Evolutionary conservation across 1,140 invertebrate species (phyloP), one percentile per base, ranked within the genome.

Genomic region (Phenacoccus solenopsis): DNA sequence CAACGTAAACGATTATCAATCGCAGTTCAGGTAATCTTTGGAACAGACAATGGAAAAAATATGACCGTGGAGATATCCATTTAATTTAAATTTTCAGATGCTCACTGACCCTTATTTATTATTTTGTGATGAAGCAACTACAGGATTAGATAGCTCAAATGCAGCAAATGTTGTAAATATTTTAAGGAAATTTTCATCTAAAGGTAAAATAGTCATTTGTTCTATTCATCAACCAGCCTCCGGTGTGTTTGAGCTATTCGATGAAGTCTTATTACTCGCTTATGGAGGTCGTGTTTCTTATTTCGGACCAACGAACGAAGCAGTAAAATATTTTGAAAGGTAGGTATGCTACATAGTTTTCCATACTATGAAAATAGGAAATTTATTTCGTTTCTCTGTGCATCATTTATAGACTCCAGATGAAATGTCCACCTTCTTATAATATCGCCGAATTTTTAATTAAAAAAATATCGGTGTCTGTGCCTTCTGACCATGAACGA

Each of bases 101-200:
- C 22, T 76, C 16, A 76, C 84, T 74, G 85, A 97, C 81, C 96
- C 96, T 12, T 93, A 94, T 38, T 88, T 98, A 24, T 94, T 98
- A 89, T 96, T 97, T 79, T 96, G 97, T 77, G 95, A 98, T 76
- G 95, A 98, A 77, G 94, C 95, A 1, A 98, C 94, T n/a, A 96
- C 84, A 7, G 72, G 73, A 20, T 67, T 75, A 25, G 73, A 76
- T 59, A 74, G 75, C 24, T 75, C 72, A 30, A 72, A 69, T 22
- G 74, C 76, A 0, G 30, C 69, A 1, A 72, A 59, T 21, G 73
- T 76, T 0, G 68, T 76, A 1, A 70, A 69, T 22, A 71, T 71
- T 1, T 69, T 75, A 13, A 59, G 71, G 3, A 67, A 72, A 21
- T 70, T 76, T 30, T 72, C 73, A 0, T 59, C 49, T 16, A 70